Percentiles rank a stretch among this genome's conserved stretches.
These are phyloP conservation scores for Volucella zonaria DNA, from an alignment of 2,888 invertebrate species.

Conservation along the genomic window DNA sequence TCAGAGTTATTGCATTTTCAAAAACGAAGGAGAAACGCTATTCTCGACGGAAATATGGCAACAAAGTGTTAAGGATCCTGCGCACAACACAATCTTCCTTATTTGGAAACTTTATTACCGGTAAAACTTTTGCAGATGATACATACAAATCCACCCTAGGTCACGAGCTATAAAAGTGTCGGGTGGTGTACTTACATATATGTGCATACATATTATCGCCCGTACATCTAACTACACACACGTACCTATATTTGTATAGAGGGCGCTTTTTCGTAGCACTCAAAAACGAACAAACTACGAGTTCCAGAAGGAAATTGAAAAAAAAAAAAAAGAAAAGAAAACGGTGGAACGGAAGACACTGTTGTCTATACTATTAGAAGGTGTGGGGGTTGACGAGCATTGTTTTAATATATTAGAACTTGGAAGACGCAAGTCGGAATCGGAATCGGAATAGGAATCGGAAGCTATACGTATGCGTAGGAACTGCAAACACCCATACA, in stretches of 20 bases:
- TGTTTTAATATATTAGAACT: slow-evolving; percentile 22
- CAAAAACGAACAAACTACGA: slow-evolving; percentile 20
- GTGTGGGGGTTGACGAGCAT: slow-evolving; percentile 2
- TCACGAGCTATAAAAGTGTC: slow-evolving; percentile 72
- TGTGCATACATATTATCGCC: not conserved
- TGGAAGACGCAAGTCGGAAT: slow-evolving; percentile 7
- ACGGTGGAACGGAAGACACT: slow-evolving; percentile 20
- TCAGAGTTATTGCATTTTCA: slow-evolving; percentile 27
- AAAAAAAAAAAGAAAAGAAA: slow-evolving; percentile 5
- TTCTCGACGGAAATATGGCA: slow-evolving; percentile 58
- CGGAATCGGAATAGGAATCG: slow-evolving; percentile 9
- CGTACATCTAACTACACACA: not conserved
- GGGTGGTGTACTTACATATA: slow-evolving; percentile 29
- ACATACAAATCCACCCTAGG: slow-evolving; percentile 59
- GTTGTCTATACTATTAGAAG: slow-evolving; percentile 15
- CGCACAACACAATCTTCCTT: slow-evolving; percentile 57
- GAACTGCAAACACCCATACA: too few relatives aligned
- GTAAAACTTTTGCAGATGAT: slow-evolving; percentile 62
- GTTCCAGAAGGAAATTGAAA: slow-evolving; percentile 18
- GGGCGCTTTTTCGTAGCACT: slow-evolving; percentile 29
- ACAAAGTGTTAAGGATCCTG: slow-evolving; percentile 60
- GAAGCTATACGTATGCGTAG: not conserved
- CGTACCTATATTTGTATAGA: not conserved
- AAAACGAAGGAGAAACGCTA: slow-evolving; percentile 13
- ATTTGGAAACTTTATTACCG: slow-evolving; percentile 70